A percentile compares a stretch with the other conserved stretches of the same genome.
These are phyloP conservation scores for Ceraclea dissimilis DNA, from an alignment of 2,888 invertebrate genomes.

Conservation along the genomic window DNA sequence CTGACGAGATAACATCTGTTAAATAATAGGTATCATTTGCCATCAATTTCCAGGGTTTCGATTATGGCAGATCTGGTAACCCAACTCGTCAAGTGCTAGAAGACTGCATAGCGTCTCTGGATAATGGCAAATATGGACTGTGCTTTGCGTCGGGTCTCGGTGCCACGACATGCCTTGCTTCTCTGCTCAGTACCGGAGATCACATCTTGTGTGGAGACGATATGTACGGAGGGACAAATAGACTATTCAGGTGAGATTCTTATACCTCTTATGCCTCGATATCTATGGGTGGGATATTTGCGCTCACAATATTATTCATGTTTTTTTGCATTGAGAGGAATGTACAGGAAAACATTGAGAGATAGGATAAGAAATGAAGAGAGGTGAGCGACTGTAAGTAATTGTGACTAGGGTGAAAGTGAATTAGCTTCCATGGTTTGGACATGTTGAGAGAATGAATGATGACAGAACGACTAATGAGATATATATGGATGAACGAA, in stretches of 20 bases:
- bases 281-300: no score
- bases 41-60: slow-evolving; percentile 75
- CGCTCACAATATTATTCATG: no score
- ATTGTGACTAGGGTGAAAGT: no score
- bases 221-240: slow-evolving; percentile 89
- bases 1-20: no score
- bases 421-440: no score
- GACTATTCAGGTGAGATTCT: slow-evolving; percentile 48
- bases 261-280: no score
- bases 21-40: no score
- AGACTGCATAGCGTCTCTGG: slow-evolving; percentile 81
- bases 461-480: no score
- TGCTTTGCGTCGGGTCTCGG: slow-evolving; percentile 89
- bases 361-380: no score
- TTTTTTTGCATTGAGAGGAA: background rate
- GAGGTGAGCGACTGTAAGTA: background rate
- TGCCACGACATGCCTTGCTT: slow-evolving; percentile 66
- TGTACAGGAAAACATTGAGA: no score
- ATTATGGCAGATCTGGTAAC: slow-evolving; percentile 91
- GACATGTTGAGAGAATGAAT: no score
- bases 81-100: slow-evolving; percentile 87
- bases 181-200: slow-evolving; percentile 76
- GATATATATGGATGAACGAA: no score
- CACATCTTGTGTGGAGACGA: slow-evolving; percentile 88
- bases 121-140: slow-evolving; percentile 77